Evolutionary conservation across 2,888 invertebrate species (phyloP), one percentile per base, ranked within the genome.

Genomic region (Aromia moschata): DNA sequence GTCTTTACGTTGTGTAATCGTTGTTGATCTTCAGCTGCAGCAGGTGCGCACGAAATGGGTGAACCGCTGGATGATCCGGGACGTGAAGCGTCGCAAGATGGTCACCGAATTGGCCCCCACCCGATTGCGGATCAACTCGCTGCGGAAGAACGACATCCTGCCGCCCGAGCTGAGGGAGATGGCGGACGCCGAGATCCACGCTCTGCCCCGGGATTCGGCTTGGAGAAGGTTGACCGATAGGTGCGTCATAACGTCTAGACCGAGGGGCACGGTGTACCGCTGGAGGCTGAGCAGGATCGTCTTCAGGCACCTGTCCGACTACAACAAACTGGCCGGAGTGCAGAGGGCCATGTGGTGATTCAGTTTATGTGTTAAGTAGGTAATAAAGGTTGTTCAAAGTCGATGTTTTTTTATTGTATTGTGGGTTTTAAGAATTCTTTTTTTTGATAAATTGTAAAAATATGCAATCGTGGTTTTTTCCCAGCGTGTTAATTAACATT

Each of bases 331-430:
- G 33, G 86, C 93, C 12, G 98, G 98, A 33, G 89, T 97, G 0
- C 95, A 95, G 78, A 85, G 97, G 77, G 95, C 97, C n/a, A 91
- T 92, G 85, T 98, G 98, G 97, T 91, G 86, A 55, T 49, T 17
- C 20, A 25, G 30, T 25, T 25, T 5, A 25, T 43, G 37, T n/a
- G n/a, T n/a, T 7, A 40, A n/a, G 16, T 46, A 46, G 2, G 1
- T 16, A 10, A 10, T 16, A 25, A n/a, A n/a, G n/a, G n/a, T n/a
- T n/a, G n/a, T n/a, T n/a, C n/a, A n/a, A n/a, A n/a, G n/a, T n/a
- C n/a, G n/a, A n/a, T n/a, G n/a, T n/a, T n/a, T n/a, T n/a, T n/a
- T n/a, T n/a, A n/a, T n/a, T n/a, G n/a, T n/a, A n/a, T n/a, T n/a
- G n/a, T n/a, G n/a, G n/a, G n/a, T n/a, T n/a, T n/a, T n/a, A n/a